phyloP scores from a whole-genome alignment of 2,113 vertebrate species.

The Epinephelus moara region DNA sequence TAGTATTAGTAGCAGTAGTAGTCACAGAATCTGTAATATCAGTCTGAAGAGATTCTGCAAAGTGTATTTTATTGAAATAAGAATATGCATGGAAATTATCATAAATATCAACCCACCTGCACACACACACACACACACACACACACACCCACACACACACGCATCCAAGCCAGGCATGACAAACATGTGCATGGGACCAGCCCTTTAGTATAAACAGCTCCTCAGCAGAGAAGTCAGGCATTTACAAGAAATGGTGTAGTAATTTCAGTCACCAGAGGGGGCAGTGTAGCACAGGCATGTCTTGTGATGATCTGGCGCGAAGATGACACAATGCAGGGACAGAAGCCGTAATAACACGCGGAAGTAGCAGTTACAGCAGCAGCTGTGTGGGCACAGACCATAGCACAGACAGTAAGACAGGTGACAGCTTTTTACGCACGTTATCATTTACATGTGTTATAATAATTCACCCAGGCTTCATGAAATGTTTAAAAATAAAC shows the following conservation, averaged over 20 bases:
- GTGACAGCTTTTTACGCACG: neutral
- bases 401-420: neutral
- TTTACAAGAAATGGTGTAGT: slow-evolving; percentile 80
- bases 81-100: neutral
- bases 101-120: too few relatives aligned
- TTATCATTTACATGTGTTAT: neutral
- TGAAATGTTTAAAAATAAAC: neutral
- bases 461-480: too few relatives aligned
- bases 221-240: slow-evolving; percentile 25
- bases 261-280: slow-evolving; percentile 32
- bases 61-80: neutral
- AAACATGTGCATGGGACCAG: slow-evolving; percentile 29
- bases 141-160: too few relatives aligned
- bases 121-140: neutral
- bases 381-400: neutral
- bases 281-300: neutral
- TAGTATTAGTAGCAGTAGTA: neutral
- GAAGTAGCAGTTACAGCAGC: slow-evolving; percentile 14
- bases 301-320: neutral
- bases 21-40: too few relatives aligned
- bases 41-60: neutral
- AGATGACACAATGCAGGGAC: neutral
- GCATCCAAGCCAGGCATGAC: neutral
- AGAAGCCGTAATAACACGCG: neutral
- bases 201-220: slow-evolving; percentile 58